Conservation (phyloP, 1,140 invertebrate species). For the Rhagoletis zephyria region DNA sequence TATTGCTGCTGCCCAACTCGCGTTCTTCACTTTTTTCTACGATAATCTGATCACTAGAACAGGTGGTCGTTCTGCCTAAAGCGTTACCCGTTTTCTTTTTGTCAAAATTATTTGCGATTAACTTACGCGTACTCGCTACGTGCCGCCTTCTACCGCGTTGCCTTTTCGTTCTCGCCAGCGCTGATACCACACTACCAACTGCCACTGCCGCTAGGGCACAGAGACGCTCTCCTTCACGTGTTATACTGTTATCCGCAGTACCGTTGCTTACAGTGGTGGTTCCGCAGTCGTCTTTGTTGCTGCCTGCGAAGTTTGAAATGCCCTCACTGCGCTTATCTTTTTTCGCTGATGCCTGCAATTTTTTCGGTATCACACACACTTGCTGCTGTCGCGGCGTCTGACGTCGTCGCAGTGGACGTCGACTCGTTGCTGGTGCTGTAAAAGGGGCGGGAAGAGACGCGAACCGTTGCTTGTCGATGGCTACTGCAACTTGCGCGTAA, state of each 20-base stretch:
- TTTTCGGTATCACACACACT: background rate
- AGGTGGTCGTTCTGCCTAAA: background rate
- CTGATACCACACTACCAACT: constrained; percentile 33
- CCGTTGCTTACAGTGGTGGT: background rate
- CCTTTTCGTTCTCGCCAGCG: constrained; percentile 47
- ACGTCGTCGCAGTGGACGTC: background rate
- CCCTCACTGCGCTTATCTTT: constrained; percentile 18
- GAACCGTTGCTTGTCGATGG: background rate
- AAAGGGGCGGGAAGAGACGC: background rate
- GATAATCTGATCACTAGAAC: background rate
- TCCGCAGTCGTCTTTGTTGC: constrained; percentile 1
- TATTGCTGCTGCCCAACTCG: background rate
- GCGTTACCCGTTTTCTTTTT: constrained; percentile 39
- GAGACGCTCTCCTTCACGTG: constrained; percentile 23
- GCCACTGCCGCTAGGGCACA: background rate
- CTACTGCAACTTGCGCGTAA: background rate
- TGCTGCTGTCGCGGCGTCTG: constrained; percentile 30
- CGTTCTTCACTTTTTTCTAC: background rate
- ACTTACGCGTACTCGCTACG: background rate
- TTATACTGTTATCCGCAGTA: constrained; percentile 12
- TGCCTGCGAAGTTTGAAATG: constrained; percentile 2
- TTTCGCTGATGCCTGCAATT: constrained; percentile 43
- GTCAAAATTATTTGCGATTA: constrained; percentile 2
- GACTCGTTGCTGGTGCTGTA: constrained; percentile 23
- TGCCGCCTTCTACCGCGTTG: constrained; percentile 46